These are phyloP conservation scores for Pogonophryne albipinna DNA, from an alignment of 2,797 vertebrate genomes.

Conservation along the genomic window DNA sequence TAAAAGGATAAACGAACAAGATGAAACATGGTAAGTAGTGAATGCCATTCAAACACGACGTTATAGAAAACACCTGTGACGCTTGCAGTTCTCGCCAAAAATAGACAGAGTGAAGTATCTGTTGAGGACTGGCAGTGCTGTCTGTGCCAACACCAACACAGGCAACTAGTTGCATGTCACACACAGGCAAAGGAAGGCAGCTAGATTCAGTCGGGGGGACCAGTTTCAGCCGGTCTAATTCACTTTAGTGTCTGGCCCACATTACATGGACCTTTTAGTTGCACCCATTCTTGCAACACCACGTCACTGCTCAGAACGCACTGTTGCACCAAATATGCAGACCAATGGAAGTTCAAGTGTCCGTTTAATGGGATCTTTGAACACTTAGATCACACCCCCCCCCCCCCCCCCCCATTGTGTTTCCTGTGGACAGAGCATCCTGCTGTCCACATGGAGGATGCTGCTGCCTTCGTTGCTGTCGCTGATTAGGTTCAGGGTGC, in stretches of 20 bases:
- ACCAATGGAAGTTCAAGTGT: background rate
- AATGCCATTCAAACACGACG: too few species aligned
- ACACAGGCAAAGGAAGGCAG: too few species aligned
- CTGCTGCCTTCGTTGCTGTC: background rate
- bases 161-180: too few species aligned
- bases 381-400: background rate
- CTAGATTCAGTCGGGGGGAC: too few species aligned
- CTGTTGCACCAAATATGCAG: background rate
- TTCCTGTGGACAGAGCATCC: background rate
- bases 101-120: too few species aligned
- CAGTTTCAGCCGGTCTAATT: background rate
- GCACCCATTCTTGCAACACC: background rate
- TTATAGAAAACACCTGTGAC: too few species aligned
- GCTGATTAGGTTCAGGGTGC: background rate
- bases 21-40: too few species aligned
- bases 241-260: background rate
- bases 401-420: too few species aligned
- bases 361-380: background rate
- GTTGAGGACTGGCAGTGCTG: too few species aligned
- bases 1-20: too few species aligned
- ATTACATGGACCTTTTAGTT: background rate
- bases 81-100: too few species aligned
- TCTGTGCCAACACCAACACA: too few species aligned
- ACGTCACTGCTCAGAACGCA: background rate
- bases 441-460: background rate